phyloP scores from a whole-genome alignment of 2,797 vertebrate species.

The Decapterus maruadsi region DNA sequence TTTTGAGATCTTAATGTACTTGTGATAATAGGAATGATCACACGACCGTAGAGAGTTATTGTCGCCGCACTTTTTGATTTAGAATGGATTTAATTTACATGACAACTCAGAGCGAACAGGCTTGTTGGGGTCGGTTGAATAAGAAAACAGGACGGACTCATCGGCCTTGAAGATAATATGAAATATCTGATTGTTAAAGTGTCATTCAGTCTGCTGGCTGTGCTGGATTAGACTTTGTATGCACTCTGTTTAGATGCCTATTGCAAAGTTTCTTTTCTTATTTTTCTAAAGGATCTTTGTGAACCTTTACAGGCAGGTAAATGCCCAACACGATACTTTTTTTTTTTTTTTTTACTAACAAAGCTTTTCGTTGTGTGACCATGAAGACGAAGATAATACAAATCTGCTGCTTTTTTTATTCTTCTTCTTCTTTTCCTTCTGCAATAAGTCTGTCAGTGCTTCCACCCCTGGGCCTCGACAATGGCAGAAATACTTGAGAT shows the following conservation, averaged over 20 bases:
- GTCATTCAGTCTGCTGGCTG: slow-evolving; percentile 26
- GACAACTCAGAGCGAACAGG: slow-evolving; percentile 33
- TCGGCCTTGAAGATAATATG: slow-evolving; percentile 46
- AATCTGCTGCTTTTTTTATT: background rate
- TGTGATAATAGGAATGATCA: slow-evolving; percentile 30
- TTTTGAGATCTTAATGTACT: slow-evolving; percentile 26
- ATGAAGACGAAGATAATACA: background rate
- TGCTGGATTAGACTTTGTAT: slow-evolving; percentile 22
- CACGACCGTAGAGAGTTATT: slow-evolving; percentile 16
- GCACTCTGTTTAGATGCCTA: slow-evolving; percentile 33
- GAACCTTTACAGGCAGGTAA: background rate
- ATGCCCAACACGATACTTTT: background rate
- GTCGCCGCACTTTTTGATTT: slow-evolving; percentile 17
- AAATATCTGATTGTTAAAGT: slow-evolving; percentile 51
- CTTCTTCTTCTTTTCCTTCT: background rate
- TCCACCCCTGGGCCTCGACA: background rate
- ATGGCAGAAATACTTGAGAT: background rate
- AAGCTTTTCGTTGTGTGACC: background rate
- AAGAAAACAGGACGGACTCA: slow-evolving; percentile 25
- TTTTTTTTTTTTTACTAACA: background rate
- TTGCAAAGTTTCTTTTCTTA: slow-evolving; percentile 13
- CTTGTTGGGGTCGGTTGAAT: slow-evolving; percentile 30
- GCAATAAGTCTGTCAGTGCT: background rate
- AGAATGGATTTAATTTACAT: slow-evolving; percentile 30
- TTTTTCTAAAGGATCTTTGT: background rate